These are phyloP conservation scores for Elephantulus edwardii DNA, from an alignment of 2,113 vertebrate species.

Conservation along the genomic window DNA sequence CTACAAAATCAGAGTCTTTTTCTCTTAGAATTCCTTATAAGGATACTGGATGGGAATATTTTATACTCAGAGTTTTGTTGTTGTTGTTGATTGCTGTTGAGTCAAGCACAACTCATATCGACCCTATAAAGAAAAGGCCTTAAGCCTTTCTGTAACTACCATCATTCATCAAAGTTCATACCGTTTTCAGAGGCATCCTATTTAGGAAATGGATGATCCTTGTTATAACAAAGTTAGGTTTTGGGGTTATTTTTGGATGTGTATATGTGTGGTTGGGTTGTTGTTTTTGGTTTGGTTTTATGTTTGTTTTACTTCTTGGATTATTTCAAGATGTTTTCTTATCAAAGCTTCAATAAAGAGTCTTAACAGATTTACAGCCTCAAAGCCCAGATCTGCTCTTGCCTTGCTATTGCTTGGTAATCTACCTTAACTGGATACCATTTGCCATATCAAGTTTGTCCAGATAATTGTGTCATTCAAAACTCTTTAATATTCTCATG, in stretches of 20 bases:
- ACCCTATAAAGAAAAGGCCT: too few relatives aligned
- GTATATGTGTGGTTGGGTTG: too few relatives aligned
- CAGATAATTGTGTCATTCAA: accelerated
- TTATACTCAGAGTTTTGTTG: too few relatives aligned
- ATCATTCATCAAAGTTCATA: too few relatives aligned
- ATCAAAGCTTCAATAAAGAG: neutral
- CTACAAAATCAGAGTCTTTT: too few relatives aligned
- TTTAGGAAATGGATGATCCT: too few relatives aligned
- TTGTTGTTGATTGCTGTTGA: accelerated
- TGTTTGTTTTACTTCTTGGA: neutral
- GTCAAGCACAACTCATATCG: too few relatives aligned
- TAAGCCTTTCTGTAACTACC: too few relatives aligned
- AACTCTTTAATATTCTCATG: accelerated
- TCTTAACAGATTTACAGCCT: accelerated
- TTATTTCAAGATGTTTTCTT: too few relatives aligned
- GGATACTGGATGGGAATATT: accelerated
- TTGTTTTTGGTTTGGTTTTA: neutral
- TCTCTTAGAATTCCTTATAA: neutral
- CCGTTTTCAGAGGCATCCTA: too few relatives aligned
- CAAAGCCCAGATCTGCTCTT: accelerated
- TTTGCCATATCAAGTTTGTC: accelerated
- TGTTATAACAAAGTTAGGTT: too few relatives aligned
- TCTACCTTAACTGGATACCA: accelerated
- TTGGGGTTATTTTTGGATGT: too few relatives aligned
- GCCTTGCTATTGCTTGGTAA: accelerated